phyloP scores from a whole-genome alignment of 2,113 vertebrate genomes.

The Callorhinus ursinus region DNA sequence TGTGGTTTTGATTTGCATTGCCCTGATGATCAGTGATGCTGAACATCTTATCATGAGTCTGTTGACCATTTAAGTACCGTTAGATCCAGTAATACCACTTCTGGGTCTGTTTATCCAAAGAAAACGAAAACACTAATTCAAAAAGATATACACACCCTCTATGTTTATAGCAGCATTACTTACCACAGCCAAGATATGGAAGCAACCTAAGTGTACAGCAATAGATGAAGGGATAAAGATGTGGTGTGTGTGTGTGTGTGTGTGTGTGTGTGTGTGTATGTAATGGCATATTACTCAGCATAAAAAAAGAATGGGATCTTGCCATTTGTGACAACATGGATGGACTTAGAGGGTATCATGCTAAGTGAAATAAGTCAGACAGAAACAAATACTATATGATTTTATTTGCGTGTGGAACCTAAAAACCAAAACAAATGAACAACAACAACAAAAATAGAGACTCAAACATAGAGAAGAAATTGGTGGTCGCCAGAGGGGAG shows the following conservation, averaged over 20 bases:
- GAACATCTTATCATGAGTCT: background rate
- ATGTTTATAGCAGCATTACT: background rate
- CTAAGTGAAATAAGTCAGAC: background rate
- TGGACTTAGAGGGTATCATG: background rate
- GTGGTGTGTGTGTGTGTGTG: background rate
- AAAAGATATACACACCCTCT: background rate
- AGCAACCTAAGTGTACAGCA: background rate
- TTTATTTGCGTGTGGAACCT: background rate
- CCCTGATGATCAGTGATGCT: background rate
- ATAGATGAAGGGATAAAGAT: background rate
- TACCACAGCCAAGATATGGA: background rate
- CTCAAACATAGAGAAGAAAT: background rate
- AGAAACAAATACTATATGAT: background rate
- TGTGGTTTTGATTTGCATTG: background rate
- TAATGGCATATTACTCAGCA: background rate
- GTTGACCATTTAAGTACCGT: background rate
- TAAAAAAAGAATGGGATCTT: background rate
- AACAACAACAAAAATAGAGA: background rate
- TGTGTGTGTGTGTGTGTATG: background rate
- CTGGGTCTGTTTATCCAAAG: background rate
- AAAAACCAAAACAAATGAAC: background rate
- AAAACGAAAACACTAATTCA: background rate
- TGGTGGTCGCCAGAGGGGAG: background rate
- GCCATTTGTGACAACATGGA: background rate
- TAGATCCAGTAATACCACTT: background rate